Percentiles rank a stretch among this genome's conserved stretches.
Evolutionary conservation across 2,888 invertebrate species (phyloP).

Genomic region (Heterodera filipjevi): DNA sequence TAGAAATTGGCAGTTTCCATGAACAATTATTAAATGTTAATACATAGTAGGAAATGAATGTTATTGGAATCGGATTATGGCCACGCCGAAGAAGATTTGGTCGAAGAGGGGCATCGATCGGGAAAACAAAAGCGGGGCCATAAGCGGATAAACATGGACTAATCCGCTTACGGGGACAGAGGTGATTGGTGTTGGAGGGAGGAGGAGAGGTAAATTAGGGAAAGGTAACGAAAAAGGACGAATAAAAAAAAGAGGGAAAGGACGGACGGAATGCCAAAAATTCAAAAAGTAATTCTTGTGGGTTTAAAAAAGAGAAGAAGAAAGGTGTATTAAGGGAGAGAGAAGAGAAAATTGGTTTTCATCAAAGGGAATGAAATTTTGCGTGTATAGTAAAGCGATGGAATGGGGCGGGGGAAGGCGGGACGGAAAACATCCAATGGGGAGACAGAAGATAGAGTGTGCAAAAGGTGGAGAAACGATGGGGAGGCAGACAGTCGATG

Average conservation of each 20-base stretch:
- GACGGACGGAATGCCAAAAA: neutral
- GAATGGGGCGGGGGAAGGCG: neutral
- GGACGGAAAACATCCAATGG: neutral
- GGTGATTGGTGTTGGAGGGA: neutral
- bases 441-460: neutral
- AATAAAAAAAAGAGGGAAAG: neutral
- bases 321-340: neutral
- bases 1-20: neutral
- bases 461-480: neutral
- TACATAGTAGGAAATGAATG: neutral
- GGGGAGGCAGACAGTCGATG: too few relatives aligned
- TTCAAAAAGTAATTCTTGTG: neutral
- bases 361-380: neutral
- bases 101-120: neutral
- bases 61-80: neutral
- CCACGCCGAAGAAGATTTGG: neutral
- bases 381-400: neutral
- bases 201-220: neutral
- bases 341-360: neutral
- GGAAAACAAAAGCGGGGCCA: constrained; percentile 1
- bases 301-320: neutral
- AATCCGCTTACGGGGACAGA: constrained; percentile 6
- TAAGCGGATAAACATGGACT: constrained; percentile 5
- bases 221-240: neutral
- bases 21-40: neutral